phyloP scores from a whole-genome alignment of 2,113 vertebrate species.

The Cacatua alba region DNA sequence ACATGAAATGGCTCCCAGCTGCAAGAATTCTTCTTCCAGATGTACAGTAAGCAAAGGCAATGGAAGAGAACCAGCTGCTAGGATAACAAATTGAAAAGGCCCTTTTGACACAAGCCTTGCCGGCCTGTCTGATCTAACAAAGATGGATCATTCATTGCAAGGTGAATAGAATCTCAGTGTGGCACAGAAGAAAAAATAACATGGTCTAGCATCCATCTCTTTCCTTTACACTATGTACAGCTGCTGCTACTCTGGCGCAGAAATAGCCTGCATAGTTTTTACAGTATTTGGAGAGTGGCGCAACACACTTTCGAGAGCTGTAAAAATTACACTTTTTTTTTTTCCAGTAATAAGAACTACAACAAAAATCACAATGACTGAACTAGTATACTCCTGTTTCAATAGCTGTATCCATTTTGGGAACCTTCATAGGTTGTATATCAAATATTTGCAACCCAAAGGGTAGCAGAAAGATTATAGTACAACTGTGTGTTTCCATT shows the following conservation, averaged over 20 bases:
- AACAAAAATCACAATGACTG: neutral
- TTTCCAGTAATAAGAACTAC: neutral
- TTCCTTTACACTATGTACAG: neutral
- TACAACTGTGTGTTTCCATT: neutral
- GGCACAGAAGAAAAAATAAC: neutral
- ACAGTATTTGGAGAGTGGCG: neutral
- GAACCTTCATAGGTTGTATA: neutral
- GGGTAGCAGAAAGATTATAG: neutral
- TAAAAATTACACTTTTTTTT: neutral
- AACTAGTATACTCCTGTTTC: neutral
- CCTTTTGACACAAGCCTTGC: slow-evolving; percentile 61
- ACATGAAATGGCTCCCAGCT: slow-evolving; percentile 81
- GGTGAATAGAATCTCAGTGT: slow-evolving; percentile 52
- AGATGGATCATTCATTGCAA: slow-evolving; percentile 66
- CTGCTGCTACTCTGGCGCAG: slow-evolving; percentile 16
- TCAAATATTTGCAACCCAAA: neutral
- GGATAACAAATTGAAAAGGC: slow-evolving; percentile 70
- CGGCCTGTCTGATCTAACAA: slow-evolving; percentile 67
- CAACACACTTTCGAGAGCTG: neutral
- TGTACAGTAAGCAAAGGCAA: slow-evolving; percentile 69
- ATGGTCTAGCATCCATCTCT: neutral
- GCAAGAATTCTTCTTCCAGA: slow-evolving; percentile 73
- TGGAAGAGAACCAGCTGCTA: slow-evolving; percentile 76
- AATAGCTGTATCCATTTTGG: neutral
- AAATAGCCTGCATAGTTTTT: neutral